Base-by-base conservation (phyloP, 2,888 invertebrate genomes). In the Lymantria monacha region DNA sequence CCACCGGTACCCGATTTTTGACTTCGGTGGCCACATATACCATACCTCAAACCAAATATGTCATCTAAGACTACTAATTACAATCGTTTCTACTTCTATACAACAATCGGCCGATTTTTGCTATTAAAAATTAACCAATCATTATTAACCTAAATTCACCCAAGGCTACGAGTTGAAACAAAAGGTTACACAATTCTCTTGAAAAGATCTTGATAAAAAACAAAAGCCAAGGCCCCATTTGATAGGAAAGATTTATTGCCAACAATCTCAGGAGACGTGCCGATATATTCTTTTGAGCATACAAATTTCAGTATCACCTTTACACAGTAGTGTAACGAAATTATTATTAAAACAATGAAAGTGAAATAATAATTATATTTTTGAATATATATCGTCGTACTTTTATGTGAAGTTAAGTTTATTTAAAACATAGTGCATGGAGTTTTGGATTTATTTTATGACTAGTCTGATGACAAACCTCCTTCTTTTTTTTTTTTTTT, bases 221-320 rank as follows among this genome's bases (percentile, higher is more conserved):
- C 66, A 71, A 79, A 76, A 70, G 72, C 63, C 72, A 73, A 74
- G 63, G 76, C 74, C 72, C 69, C 67, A 70, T 66, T 72, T 75
- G 83, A 80, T 83, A 77, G 74, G 66, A 70, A 66, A 82, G 85
- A 87, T 86, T 86, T 86, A 87, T 86, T 83, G 68, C 83, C 68
- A 55, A 52, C 72, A 79, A 78, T 78, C 84, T 82, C 79, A 61
- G 46, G 80, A 75, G 83, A 72, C 61, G 62, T 66, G 69, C 70
- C 70, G 74, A 84, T 84, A 79, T 79, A 81, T 81, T 78, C 78
- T 79, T 81, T 79, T 74, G 76, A 76, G 72, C 66, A 70, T 70
- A 69, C 66, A 72, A 69, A 74, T 71, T 72, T 69, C 61, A 65
- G 62, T 47, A 48, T 61, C 62, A 56, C 42, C 55, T 46, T 77